These are phyloP conservation scores for Eupithecia exiguata DNA, from an alignment of 2,888 invertebrate genomes.

Conservation along the genomic window DNA sequence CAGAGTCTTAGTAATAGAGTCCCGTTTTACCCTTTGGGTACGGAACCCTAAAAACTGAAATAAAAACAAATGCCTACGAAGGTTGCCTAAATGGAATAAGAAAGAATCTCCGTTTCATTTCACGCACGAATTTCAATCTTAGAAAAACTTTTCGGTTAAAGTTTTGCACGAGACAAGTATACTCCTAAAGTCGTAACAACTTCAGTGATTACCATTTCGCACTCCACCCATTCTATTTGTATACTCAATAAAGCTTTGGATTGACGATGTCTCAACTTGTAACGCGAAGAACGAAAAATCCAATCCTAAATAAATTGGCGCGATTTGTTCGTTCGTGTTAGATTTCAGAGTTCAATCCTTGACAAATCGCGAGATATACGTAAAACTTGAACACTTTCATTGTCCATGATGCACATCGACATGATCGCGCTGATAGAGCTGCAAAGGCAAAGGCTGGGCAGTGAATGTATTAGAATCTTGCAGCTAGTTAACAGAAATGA, in stretches of 20 bases:
- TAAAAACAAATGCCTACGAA: neutral
- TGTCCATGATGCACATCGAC: too few species aligned
- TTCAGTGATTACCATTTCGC: constrained; percentile 13
- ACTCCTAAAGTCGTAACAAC: constrained; percentile 13
- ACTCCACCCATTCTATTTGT: constrained; percentile 4
- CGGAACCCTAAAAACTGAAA: too few species aligned
- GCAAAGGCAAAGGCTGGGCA: too few species aligned
- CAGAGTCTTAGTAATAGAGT: too few species aligned
- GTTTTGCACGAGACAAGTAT: neutral
- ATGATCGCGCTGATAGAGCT: too few species aligned
- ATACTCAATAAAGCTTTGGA: constrained; percentile 15
- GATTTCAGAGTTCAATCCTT: constrained; percentile 14
- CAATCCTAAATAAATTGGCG: constrained; percentile 33
- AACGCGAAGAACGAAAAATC: constrained; percentile 19
- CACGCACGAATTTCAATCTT: constrained; percentile 4
- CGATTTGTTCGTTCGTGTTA: constrained; percentile 26
- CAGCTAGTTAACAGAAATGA: neutral
- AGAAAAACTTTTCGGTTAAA: constrained; percentile 6
- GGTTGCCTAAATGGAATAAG: neutral
- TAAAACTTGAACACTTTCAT: neutral
- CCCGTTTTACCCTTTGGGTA: too few species aligned
- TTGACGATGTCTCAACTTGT: constrained; percentile 17
- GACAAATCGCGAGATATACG: constrained; percentile 21
- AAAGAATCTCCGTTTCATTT: neutral
- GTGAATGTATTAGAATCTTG: neutral